Percentiles rank a stretch among this genome's conserved stretches.
phyloP scores from a whole-genome alignment of 2,888 invertebrate species.

The Drosophila hamatofila region DNA sequence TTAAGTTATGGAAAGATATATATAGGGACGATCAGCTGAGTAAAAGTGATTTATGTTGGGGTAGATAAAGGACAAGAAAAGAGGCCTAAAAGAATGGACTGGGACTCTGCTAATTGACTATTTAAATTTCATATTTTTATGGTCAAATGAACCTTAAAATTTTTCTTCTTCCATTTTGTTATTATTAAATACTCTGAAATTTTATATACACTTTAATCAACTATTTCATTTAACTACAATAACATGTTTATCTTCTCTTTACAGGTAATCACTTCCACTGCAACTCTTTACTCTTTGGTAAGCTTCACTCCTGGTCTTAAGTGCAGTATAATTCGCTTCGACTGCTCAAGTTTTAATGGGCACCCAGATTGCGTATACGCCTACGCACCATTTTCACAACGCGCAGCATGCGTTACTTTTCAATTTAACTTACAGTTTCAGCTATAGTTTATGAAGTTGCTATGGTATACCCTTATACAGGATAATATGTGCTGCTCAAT shows the following conservation, averaged over 20 bases:
- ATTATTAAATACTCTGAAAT: not conserved
- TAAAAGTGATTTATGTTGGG: not conserved
- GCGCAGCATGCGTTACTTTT: constrained; percentile 29
- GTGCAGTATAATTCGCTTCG: not conserved
- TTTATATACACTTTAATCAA: not conserved
- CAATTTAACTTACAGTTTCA: constrained; percentile 21
- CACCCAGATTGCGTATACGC: constrained; percentile 65
- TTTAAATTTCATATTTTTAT: not conserved
- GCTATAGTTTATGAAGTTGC: constrained; percentile 12
- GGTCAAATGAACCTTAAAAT: not conserved
- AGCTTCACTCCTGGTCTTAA: not conserved
- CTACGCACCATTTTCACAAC: constrained; percentile 45
- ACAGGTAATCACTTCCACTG: constrained; percentile 27
- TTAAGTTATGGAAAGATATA: constrained; percentile 4
- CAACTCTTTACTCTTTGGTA: constrained; percentile 10
- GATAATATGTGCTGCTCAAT: not conserved
- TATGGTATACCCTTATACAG: not conserved
- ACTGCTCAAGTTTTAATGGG: constrained; percentile 39
- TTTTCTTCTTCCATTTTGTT: not conserved
- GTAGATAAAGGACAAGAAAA: not conserved
- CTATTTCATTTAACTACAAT: not conserved
- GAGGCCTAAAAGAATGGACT: not conserved
- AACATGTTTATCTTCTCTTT: constrained; percentile 18
- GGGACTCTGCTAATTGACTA: not conserved
- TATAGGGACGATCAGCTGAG: not conserved